Evolutionary conservation across 2,113 vertebrate genomes (phyloP), one percentile per base, ranked within the genome.

Genomic region (Epinephelus cyanopodus): DNA sequence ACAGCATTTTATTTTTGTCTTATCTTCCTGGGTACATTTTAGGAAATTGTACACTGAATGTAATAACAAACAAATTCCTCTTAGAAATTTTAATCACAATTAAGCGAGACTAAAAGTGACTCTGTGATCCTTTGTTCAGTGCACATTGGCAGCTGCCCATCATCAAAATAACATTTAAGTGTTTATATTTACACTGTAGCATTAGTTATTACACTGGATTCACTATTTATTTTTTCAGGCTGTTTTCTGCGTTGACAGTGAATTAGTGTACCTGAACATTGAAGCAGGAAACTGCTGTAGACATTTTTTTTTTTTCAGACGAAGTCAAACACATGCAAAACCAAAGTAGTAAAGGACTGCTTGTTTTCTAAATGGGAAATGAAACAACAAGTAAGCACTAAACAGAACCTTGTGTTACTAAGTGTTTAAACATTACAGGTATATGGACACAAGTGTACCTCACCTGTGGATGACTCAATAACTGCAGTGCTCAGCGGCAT

Each of bases 401-500:
- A 27, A 23, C 15, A 27, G 2, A n/a, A 25, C 15, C 62, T 14
- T 42, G 6, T 12, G 10, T 62, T 5, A 25, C 48, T 68, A 17
- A 2, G 1, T 50, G 15, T 12, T 47, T 60, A 42, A 85, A 76
- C 11, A 58, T 15, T 10, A 27, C 37, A 33, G 13, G 6, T 23
- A 42, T 42, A 21, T 50, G 6, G 9, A 65, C 29, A n/a, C 18
- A 67, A 60, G 50, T 64, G 50, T 6, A 64, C 23, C 89, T 85
- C 83, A 95, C 95, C 96, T 90, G 94, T 94, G 61, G 81, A 82
- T 23, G 93, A 85, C 21, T 92, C 67, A 19, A 85, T 50, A 21
- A 53, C 50, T 48, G 66, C 63, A 19, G 76, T 58, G 76, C 66
- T 87, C 50, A 97, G 82, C 53, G 67, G n/a, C 21, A 1, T 27